Evolutionary conservation across 2,113 vertebrate species (phyloP).

Genomic region (Machaerirhynchus nigripectus): DNA sequence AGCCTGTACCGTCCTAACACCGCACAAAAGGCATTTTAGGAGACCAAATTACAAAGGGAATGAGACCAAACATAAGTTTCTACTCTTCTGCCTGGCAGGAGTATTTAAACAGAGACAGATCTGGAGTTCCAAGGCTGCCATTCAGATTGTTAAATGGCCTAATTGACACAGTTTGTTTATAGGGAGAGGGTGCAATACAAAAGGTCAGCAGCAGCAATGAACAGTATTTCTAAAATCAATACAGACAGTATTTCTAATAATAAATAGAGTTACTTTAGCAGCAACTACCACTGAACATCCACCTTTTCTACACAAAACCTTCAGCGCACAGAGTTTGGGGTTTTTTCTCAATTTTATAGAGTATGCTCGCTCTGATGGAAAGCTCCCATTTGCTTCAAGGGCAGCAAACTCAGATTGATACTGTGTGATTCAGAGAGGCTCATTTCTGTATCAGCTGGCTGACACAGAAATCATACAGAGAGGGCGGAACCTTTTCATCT

Average conservation of each 20-base stretch:
- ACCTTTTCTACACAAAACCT: background rate
- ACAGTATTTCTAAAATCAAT: background rate
- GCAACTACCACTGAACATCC: background rate
- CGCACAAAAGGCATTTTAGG: background rate
- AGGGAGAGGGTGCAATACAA: background rate
- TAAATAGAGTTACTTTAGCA: background rate
- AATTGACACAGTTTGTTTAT: background rate
- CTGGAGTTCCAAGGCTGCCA: background rate
- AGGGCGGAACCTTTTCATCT: background rate
- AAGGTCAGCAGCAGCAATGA: background rate
- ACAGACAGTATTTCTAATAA: too few relatives aligned
- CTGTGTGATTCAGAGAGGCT: background rate
- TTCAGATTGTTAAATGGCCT: background rate
- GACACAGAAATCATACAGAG: background rate
- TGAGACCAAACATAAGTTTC: background rate
- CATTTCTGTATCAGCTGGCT: background rate
- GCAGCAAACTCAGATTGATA: background rate
- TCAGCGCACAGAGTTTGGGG: background rate
- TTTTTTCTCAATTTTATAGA: rapidly evolving
- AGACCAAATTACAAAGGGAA: background rate
- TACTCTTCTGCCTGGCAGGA: background rate
- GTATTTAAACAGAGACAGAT: background rate
- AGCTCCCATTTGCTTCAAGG: background rate
- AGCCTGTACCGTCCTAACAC: background rate
- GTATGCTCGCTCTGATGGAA: background rate